Base-by-base conservation (phyloP, 2,888 invertebrate genomes). In the Leucania comma region DNA sequence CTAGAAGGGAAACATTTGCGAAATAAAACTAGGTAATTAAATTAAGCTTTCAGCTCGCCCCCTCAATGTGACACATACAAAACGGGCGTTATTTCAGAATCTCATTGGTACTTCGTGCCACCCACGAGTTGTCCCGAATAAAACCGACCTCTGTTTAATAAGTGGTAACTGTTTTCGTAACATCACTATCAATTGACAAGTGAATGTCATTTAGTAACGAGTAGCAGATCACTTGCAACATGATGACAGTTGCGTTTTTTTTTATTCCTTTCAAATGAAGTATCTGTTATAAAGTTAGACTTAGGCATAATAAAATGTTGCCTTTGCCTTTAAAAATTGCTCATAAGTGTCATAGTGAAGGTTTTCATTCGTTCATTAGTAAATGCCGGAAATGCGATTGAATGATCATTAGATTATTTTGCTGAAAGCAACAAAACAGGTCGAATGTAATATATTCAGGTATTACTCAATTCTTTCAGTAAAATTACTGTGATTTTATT, bases 121-220 rank as follows among this genome's bases (percentile, higher is more conserved):
- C 89, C 90, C 87, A 90, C 90, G 76, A 75, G 61, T 62, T 85
- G 88, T 80, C 86, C 90, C 70, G 80, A 86, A 88, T 90, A 82
- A 85, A 68, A 83, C 72, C 83, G 85, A 86, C 90, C 90, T 90
- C 86, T 81, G 72, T 81, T 73, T 84, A 85, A 85, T 61, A 72
- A 75, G 64, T 82, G 80, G 60, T 32, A 63, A 76, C 59, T 59
- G 80, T 78, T 90, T 86, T 86, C 86, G 86, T 85, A 86, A 88
- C 65, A 68, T 78, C 75, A 80, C 77, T 72, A 71, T 72, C 76
- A 80, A 78, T 81, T 88, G 83, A 84, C 87, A 87, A 74, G 70
- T 76, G 63, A 78, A 67, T 68, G 76, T 75, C 68, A 81, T 74
- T 82, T 76, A 64, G 59, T 76, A 59, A 86, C 81, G 70, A 78